phyloP scores from a whole-genome alignment of 2,888 invertebrate genomes.

The Macrosiphum euphorbiae region DNA sequence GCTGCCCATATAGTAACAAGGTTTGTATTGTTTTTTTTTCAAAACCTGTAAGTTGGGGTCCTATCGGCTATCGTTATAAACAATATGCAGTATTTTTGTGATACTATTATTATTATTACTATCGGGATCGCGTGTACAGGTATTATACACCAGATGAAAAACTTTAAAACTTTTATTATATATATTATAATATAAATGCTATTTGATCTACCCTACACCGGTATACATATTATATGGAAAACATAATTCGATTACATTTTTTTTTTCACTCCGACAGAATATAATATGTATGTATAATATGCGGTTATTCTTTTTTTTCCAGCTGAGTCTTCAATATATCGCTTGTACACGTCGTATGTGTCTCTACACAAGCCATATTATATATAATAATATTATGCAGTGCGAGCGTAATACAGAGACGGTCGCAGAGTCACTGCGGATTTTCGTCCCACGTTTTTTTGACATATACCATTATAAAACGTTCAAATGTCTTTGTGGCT shows the following conservation, averaged over 20 bases:
- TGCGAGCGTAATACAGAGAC: background rate
- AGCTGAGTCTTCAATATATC: conserved; percentile 23
- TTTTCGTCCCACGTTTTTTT: background rate
- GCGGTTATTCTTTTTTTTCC: background rate
- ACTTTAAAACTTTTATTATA: background rate
- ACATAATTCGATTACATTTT: background rate
- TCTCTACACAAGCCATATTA: background rate
- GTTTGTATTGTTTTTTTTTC: too few species aligned
- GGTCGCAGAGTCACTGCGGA: background rate
- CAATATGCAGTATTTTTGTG: background rate
- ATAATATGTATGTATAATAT: background rate
- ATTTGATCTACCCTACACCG: background rate
- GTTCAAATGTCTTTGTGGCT: conserved; percentile 13
- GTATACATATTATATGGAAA: background rate
- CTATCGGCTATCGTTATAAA: background rate
- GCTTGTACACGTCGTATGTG: background rate
- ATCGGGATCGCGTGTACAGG: background rate
- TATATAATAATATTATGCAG: background rate
- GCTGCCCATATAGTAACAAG: too few species aligned
- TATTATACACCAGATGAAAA: background rate
- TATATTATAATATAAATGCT: background rate
- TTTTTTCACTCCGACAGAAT: background rate
- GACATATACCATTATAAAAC: background rate
- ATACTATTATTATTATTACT: background rate
- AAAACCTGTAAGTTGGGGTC: too few species aligned